Evolutionary conservation across 2,797 vertebrate species (phyloP).

Genomic region (Microtus obscurus): DNA sequence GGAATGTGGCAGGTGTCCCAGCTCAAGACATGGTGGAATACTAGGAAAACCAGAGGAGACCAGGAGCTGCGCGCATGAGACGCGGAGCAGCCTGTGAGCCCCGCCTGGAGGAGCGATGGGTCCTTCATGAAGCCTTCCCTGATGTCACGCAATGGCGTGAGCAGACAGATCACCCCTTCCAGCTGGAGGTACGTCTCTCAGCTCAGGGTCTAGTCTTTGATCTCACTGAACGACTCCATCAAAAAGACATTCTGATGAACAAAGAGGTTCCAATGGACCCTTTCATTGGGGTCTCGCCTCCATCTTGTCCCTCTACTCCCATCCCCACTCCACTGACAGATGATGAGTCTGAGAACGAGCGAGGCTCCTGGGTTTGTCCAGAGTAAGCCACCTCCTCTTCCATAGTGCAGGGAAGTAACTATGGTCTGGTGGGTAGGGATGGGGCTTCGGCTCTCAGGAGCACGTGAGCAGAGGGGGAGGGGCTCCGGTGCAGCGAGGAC

Average conservation of each 20-base stretch:
- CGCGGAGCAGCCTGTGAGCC: fast-evolving
- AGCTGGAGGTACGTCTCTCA: not conserved
- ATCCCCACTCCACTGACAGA: not conserved
- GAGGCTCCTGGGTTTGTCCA: not conserved
- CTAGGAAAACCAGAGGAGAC: not conserved
- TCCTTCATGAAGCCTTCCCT: not conserved
- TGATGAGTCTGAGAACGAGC: not conserved
- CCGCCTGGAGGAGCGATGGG: not conserved
- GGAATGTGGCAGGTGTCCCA: not conserved
- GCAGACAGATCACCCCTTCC: not conserved
- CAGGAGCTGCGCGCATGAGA: not conserved
- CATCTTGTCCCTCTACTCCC: not conserved
- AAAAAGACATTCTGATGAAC: not conserved
- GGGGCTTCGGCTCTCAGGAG: not conserved
- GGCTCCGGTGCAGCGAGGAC: no score
- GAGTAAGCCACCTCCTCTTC: not conserved
- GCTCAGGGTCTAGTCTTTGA: not conserved
- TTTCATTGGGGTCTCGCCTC: not conserved
- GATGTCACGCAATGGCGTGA: not conserved
- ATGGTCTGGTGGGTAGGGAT: not conserved
- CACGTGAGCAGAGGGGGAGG: not conserved
- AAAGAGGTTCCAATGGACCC: not conserved
- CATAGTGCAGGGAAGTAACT: not conserved
- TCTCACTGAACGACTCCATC: not conserved
- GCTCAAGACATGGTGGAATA: no score